Evolutionary conservation across 35 echinoderm and acorn worm genomes (phyloP).

Genomic region (Amphiura filiformis): DNA sequence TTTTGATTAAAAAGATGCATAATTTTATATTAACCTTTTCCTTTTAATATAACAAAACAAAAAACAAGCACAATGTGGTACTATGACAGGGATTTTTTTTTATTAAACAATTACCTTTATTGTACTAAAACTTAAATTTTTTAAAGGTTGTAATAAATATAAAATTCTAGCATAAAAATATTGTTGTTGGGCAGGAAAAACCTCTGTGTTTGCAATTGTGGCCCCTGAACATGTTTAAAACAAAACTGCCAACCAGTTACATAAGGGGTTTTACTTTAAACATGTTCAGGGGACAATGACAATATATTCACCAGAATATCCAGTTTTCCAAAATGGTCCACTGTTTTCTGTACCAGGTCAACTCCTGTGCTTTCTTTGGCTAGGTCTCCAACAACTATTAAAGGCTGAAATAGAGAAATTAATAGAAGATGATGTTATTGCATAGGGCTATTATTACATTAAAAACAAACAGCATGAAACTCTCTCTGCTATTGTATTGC

Average conservation of each 20-base stretch:
- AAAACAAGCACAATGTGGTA: background rate
- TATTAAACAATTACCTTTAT: background rate
- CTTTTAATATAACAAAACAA: background rate
- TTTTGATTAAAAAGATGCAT: background rate
- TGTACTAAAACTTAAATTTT: background rate
- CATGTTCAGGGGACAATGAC: too few relatives aligned
- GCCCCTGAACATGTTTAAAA: too few relatives aligned
- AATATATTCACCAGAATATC: constrained; percentile 68
- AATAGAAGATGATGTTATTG: too few relatives aligned
- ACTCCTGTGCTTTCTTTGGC: constrained; percentile 46
- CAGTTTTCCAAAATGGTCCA: constrained; percentile 78
- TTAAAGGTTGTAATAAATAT: background rate
- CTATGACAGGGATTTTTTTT: background rate
- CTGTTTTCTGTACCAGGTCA: constrained; percentile 53
- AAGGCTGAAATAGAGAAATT: too few relatives aligned
- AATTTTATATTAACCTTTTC: background rate
- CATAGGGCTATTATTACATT: too few relatives aligned
- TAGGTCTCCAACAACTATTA: constrained; percentile 64
- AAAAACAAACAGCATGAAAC: too few relatives aligned
- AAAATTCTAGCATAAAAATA: background rate
- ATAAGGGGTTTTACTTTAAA: too few relatives aligned
- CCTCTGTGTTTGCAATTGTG: background rate
- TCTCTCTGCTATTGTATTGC: too few relatives aligned
- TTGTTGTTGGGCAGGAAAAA: too few relatives aligned
- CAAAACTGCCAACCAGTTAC: too few relatives aligned